phyloP scores from a whole-genome alignment of 1,140 invertebrate species.

The Penaeus japonicus region DNA sequence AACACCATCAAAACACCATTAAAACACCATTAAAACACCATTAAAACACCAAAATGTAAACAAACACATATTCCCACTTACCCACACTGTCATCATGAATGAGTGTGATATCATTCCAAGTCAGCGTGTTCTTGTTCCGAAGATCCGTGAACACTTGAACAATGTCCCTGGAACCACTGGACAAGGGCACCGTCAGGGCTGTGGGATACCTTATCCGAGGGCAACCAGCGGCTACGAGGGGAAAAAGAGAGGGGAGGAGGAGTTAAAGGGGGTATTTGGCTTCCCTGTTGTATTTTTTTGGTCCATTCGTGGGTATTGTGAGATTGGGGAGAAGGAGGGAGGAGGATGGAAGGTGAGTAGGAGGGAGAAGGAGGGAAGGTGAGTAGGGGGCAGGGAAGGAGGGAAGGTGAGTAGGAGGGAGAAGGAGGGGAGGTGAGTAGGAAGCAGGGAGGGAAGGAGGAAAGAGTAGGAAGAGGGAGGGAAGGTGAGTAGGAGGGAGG shows the following conservation, averaged over 20 bases:
- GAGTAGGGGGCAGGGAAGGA: not conserved
- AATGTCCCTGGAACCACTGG: slow-evolving; percentile 73
- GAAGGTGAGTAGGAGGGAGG: not conserved
- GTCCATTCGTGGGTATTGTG: no score
- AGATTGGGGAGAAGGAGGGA: not conserved
- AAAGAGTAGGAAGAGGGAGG: not conserved
- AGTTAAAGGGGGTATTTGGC: no score
- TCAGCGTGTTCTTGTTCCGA: slow-evolving; percentile 69
- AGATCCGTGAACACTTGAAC: slow-evolving; percentile 79
- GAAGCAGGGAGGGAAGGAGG: no score
- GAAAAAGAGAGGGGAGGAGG: not conserved
- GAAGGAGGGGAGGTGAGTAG: not conserved
- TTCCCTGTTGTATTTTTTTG: no score
- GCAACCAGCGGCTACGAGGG: slow-evolving; percentile 73
- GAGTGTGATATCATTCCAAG: slow-evolving; percentile 75
- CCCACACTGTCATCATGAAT: slow-evolving; percentile 76
- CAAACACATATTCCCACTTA: slow-evolving; percentile 63
- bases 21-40: no score
- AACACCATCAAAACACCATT: not conserved
- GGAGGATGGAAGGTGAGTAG: not conserved
- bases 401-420: not conserved
- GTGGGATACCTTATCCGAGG: slow-evolving; percentile 72
- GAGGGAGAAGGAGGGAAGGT: not conserved
- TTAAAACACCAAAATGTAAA: not conserved
- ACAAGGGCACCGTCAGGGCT: slow-evolving; percentile 76